A percentile compares a stretch with the other conserved stretches of the same genome.
phyloP scores from a whole-genome alignment of 1,140 invertebrate species.

The Andricus grossulariae region DNA sequence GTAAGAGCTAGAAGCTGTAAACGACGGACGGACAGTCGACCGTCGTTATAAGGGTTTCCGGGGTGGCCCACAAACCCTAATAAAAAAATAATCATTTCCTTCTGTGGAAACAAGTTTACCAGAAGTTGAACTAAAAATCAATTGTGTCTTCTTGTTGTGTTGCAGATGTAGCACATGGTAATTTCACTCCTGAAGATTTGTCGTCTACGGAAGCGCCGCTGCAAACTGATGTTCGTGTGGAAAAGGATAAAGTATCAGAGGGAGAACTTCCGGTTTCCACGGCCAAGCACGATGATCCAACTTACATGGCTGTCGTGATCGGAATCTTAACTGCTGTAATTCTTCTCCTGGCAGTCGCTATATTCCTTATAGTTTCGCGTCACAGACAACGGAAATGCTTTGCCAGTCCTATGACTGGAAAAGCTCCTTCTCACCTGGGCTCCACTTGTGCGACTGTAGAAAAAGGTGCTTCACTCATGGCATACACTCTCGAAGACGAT shows the following conservation, averaged over 20 bases:
- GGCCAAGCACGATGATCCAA: constrained; percentile 83
- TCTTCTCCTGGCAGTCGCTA: constrained; percentile 82
- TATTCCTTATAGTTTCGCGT: constrained; percentile 86
- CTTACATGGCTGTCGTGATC: constrained; percentile 89
- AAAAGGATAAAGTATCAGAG: constrained; percentile 76
- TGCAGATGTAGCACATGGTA: constrained; percentile 83
- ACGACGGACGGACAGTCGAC: no score
- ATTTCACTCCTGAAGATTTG: constrained; percentile 80
- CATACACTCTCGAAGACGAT: constrained; percentile 73
- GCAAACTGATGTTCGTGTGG: constrained; percentile 76
- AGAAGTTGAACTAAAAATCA: neutral
- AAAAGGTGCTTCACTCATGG: constrained; percentile 73
- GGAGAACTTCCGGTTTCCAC: constrained; percentile 79
- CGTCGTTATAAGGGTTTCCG: no score
- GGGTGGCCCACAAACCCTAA: no score
- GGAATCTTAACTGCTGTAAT: constrained; percentile 88
- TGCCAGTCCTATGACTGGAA: constrained; percentile 83
- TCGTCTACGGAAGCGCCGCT: constrained; percentile 69
- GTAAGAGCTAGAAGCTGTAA: no score
- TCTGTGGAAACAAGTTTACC: constrained; percentile 7
- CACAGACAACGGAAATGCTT: constrained; percentile 87
- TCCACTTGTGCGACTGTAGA: constrained; percentile 76
- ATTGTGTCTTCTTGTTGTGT: constrained; percentile 25
- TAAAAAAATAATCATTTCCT: no score
- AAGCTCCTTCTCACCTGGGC: constrained; percentile 74